Evolutionary conservation across 2,113 vertebrate species (phyloP), one percentile per base, ranked within the genome.

Genomic region (Copsychus sechellarum): DNA sequence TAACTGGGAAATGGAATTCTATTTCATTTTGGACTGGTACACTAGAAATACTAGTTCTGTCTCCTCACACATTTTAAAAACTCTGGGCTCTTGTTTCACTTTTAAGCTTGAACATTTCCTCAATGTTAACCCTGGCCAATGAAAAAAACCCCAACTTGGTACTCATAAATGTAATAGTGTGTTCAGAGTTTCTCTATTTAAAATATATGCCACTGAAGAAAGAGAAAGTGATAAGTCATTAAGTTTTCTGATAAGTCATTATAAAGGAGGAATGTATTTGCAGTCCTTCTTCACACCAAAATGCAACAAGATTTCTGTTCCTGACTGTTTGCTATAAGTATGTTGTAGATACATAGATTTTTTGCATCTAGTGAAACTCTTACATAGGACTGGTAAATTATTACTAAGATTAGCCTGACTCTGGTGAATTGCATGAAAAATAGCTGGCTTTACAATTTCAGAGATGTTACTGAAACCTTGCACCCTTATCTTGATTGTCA

Each of bases 121-220:
- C 40, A 42, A 15, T 81, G 81, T 89, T 86, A 23, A 80, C 16
- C 14, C 54, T 56, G 26, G 11, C 8, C 33, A 47, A 28, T 12
- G 4, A 18, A 53, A 29, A 70, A 48, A 70, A 48, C 56, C 0
- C 20, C 42, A 57, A 2, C 4, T 40, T 51, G 12, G 16, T 58
- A 56, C 6, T 81, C 0, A 0, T 28, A 60, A 64, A 65, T 28
- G 9, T 40, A 29, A 36, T 15, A 18, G 9, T 12, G 8, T 71
- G 11, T 61, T 73, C 43, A 54, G 43, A 72, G 28, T 78, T 81
- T 56, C 26, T 56, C 13, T 81, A 1, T 16, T 62, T 70, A 43
- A 86, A 67, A 90, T 76, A 42, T 9, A n/a, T 5, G 17, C 9
- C 21, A 22, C 33, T 40, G 9, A 19, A 58, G 31, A 47, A 81